Evolutionary conservation across 1,140 invertebrate species (phyloP), one percentile per base, ranked within the genome.

Genomic region (Cyclargus thomasi): DNA sequence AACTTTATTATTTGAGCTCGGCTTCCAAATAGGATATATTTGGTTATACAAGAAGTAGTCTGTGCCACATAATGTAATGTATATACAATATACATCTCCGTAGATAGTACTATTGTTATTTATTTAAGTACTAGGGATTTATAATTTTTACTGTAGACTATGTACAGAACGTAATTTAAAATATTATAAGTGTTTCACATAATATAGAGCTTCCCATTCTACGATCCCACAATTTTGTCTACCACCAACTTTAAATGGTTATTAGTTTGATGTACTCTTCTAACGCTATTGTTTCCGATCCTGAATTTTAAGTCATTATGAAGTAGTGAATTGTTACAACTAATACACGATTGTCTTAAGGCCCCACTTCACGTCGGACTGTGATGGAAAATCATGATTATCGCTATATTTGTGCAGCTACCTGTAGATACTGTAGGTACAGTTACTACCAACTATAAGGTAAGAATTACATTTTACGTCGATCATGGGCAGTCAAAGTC

Each of bases 61-160:
- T 81, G 85, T 90, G 87, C 87, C 87, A 90, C 87, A 82, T 83
- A 77, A 77, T 73, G 63, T 77, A 77, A 79, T 85, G 81, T 86
- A 85, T 86, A 82, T 86, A 85, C 74, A 77, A 86, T 86, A 87
- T 87, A 87, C 81, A 86, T 84, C 74, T 86, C 75, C 75, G 70
- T 86, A 89, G 85, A 84, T 89, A 87, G 80, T 78, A 67, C 72
- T 85, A 86, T 86, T 86, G 81, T 87, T 86, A 83, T 86, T 83
- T 82, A 76, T 83, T 86, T 85, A 81, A 89, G 74, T 78, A 77
- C 79, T 82, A 87, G 85, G 69, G 68, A 77, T 79, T 80, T 85
- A 85, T 82, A 79, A 82, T 84, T 85, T 86, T 75, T 83, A 86
- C 76, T 83, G 76, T 86, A 88, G 82, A 74, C 72, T 72, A 78